Base-by-base conservation (phyloP, 1,140 invertebrate species). In the Drosophila pseudoobscura region DNA sequence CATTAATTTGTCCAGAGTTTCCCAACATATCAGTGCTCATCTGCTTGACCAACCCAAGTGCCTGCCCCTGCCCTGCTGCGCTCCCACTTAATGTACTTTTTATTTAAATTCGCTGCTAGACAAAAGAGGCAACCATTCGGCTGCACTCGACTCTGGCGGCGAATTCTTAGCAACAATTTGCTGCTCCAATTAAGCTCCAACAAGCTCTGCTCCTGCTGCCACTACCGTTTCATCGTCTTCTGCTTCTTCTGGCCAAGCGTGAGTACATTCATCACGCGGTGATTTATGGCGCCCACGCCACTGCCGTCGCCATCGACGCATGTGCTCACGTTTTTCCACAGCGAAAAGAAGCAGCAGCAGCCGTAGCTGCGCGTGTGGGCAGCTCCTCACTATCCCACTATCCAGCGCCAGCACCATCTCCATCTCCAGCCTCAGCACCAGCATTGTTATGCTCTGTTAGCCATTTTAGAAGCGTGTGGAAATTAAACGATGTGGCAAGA, bases 101-200 rank as follows among this genome's bases (percentile, higher is more conserved):
- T 85, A 85, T 85, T 85, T 77, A 85, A 85, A 88, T 85, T 61
- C 41, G 26, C 31, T 35, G 17, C 35, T 43, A 35, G 41, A 66
- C 63, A 69, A 69, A 69, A 69, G 65, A 53, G 35, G 60, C 50
- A 47, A 54, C 58, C 75, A 61, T 75, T 78, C 61, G 44, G 56
- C 65, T 80, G 80, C 77, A 74, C 54, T 84, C 59, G 59, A 46
- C 80, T 9, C 35, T 46, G 82, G 49, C 80, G 75, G 82, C 74
- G 52, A 62, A 82, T 85, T 85, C 80, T 85, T 82, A 87, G 80
- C 80, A 87, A 85, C 80, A 87, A 82, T 85, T 85, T 87, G 80
- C 80, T 87, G 80, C 80, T 85, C 82, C 82, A 85, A 88, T 85
- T 85, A 87, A 88, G 78, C 65, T 24, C 45, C 70, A 75, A 47